These are phyloP conservation scores for Cercocebus atys DNA, from an alignment of 2,113 vertebrate species.

Conservation along the genomic window DNA sequence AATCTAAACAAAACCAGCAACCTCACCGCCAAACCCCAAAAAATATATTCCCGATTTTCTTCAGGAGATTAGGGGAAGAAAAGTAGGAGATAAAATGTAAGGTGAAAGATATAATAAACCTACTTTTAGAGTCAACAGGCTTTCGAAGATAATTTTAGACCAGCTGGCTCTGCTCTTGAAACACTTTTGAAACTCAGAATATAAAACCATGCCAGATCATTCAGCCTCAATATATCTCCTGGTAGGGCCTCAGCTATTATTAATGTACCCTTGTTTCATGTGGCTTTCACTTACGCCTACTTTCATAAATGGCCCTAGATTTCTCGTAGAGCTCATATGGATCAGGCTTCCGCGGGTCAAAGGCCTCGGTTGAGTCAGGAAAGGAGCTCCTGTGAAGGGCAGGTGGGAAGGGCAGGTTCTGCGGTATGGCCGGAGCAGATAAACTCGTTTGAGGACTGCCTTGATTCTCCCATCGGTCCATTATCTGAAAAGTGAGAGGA, in stretches of 20 bases:
- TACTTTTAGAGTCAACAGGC: constrained; percentile 24
- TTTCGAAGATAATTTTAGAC: neutral
- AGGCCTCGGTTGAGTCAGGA: constrained; percentile 94
- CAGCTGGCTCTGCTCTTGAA: constrained; percentile 42
- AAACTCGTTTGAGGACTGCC: constrained; percentile 94
- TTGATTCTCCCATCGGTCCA: constrained; percentile 97
- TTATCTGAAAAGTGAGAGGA: constrained; percentile 87
- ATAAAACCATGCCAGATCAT: constrained; percentile 58
- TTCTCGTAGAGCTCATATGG: constrained; percentile 98
- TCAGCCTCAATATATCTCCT: constrained; percentile 12
- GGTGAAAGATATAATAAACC: constrained; percentile 41
- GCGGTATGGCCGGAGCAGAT: constrained; percentile 91
- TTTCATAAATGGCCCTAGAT: constrained; percentile 99
- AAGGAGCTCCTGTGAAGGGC: constrained; percentile 93
- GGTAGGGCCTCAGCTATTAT: constrained; percentile 37
- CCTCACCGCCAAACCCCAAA: rapidly evolving
- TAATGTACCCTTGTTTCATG: constrained; percentile 34
- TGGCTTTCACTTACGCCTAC: constrained; percentile 97
- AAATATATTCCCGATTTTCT: neutral
- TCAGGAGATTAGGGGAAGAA: constrained; percentile 13
- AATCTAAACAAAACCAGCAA: constrained; percentile 24
- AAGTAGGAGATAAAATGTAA: neutral
- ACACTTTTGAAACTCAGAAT: constrained; percentile 59
- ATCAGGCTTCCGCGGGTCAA: constrained; percentile 96
- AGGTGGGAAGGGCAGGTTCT: constrained; percentile 93